Evolutionary conservation across 2,113 vertebrate genomes (phyloP).

Genomic region (Microcebus griseorufus): DNA sequence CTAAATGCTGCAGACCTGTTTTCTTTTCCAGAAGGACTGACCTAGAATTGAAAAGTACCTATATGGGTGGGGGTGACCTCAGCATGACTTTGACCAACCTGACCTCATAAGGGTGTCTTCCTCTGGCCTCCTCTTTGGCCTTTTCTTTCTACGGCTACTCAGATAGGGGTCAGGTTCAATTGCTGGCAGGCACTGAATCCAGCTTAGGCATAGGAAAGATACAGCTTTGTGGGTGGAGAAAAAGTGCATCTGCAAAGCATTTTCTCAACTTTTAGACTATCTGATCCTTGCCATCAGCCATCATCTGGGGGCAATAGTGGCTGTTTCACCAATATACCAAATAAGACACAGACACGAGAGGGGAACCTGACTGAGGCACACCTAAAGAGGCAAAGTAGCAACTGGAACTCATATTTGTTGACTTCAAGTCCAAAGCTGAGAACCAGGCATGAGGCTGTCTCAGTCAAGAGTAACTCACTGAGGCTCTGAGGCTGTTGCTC

Average conservation of each 20-base stretch:
- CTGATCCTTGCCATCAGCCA: not conserved
- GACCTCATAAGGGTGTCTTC: not conserved
- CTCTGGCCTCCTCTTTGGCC: not conserved
- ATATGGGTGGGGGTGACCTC: not conserved
- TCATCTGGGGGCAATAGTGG: not conserved
- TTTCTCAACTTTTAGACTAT: constrained; percentile 19
- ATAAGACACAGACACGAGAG: not conserved
- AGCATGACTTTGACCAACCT: not conserved
- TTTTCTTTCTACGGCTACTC: constrained; percentile 18
- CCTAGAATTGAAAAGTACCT: constrained; percentile 16
- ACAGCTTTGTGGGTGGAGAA: not conserved
- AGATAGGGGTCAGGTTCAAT: not conserved
- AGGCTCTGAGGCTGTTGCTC: not conserved
- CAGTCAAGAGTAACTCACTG: not conserved
- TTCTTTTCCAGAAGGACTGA: not conserved
- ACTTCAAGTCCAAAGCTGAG: constrained; percentile 30
- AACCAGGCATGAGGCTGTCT: constrained; percentile 11
- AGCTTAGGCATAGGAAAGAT: not conserved
- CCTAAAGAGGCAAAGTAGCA: not conserved
- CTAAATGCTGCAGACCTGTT: not conserved
- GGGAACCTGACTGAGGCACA: not conserved
- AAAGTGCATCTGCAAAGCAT: not conserved
- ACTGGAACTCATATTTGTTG: constrained; percentile 14
- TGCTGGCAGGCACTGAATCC: not conserved
- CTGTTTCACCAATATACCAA: not conserved